These are phyloP conservation scores for Scolanthus callimorphus DNA, from an alignment of 92 coral and sea anemone species.

Conservation along the genomic window DNA sequence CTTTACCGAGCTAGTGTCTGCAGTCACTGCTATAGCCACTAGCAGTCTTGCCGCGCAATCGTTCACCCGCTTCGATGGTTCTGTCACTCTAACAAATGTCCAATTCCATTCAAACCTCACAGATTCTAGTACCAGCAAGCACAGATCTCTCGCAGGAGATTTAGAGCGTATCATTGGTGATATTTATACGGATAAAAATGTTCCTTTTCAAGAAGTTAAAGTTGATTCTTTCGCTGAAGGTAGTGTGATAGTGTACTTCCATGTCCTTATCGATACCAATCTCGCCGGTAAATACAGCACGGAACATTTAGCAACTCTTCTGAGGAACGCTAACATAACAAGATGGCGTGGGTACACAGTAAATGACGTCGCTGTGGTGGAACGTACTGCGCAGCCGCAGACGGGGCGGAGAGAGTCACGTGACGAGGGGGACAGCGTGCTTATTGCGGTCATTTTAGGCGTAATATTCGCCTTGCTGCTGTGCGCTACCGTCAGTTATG, in stretches of 20 bases:
- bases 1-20: too few relatives aligned
- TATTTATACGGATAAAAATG: conserved; percentile 7
- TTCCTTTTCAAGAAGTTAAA: conserved; percentile 6
- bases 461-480: neutral
- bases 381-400: conserved; percentile 1
- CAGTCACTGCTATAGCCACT: too few relatives aligned
- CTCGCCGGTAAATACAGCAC: neutral
- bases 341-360: conserved; percentile 38
- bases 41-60: too few relatives aligned
- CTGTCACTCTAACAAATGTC: conserved; percentile 25
- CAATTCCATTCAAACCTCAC: conserved; percentile 34
- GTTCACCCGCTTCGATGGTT: conserved; percentile 35
- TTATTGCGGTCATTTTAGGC: neutral
- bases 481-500: neutral
- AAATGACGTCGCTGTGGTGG: conserved; percentile 22
- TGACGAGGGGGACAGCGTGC: neutral
- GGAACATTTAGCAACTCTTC: conserved; percentile 3
- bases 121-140: conserved; percentile 30
- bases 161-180: conserved; percentile 14
- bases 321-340: conserved; percentile 20
- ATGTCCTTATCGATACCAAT: conserved; percentile 5
- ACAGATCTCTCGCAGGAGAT: conserved; percentile 15
- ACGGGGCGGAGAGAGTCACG: neutral
- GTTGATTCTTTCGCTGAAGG: conserved; percentile 40
- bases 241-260: conserved; percentile 26